Base-by-base conservation (phyloP, 2,797 vertebrate species). In the Tachyglossus aculeatus region DNA sequence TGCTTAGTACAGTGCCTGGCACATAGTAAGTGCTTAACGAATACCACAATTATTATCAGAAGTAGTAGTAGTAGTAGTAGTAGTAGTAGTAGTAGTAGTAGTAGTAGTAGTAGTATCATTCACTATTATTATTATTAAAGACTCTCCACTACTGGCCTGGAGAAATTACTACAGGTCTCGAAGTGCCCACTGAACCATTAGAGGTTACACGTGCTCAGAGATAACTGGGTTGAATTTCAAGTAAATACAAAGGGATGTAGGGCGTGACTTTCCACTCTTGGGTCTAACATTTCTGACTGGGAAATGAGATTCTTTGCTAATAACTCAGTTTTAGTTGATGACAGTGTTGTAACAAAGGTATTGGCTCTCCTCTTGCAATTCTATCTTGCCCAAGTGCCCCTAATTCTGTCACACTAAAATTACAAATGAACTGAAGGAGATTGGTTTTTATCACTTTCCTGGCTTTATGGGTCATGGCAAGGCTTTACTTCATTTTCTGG, bases 231-330 rank as follows among this genome's bases (percentile, higher is more conserved):
- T n/a, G 37, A 47, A 33, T 41, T 53, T 34, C 44, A 51, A 65
- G 7, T 29, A 78, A 41, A 15, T 4, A 32, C 31, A 22, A 3
- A 77, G 65, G 61, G 8, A 68, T 61, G 53, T 63, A 60, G 16
- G 47, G 62, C 6, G 27, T 70, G 32, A 41, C 15, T 38, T 67
- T 77, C 29, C 48, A 15, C 65, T 58, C 77, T 32, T 59, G 31
- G 29, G 48, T 62, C 33, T 48, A 64, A 5, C 9, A 48, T 67
- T 52, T 58, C 50, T 76, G n/a, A 74, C 27, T 67, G 24, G 5
- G 53, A 16, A 8, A n/a, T 41, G 25, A 45, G 57, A 57, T 61
- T 71, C 39, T 27, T 50, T 13, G 7, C 6, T n/a, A 48, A 61
- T 78, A 45, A 66, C 5, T 59, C 25, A 66, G 29, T 9, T 8